A percentile compares a stretch with the other conserved stretches of the same genome.
Evolutionary conservation across 2,888 invertebrate species (phyloP).

Genomic region (Leptopilina syphax): DNA sequence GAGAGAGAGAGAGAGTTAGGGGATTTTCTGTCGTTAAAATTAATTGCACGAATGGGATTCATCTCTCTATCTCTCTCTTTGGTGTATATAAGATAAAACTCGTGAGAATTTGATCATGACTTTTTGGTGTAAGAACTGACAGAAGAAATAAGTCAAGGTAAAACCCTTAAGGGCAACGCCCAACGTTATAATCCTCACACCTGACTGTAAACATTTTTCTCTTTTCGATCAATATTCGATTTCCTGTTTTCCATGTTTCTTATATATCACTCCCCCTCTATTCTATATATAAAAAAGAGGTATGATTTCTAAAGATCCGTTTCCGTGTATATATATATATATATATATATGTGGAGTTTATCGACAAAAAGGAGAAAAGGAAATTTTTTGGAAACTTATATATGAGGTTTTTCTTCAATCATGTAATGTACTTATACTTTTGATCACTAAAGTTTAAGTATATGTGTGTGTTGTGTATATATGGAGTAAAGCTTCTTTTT

Average conservation of each 20-base stretch:
- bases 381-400: background rate
- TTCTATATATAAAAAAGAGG: background rate
- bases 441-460: background rate
- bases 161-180: background rate
- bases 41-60: conserved; percentile 7
- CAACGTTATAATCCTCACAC: background rate
- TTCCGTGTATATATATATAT: background rate
- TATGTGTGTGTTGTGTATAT: too few species aligned
- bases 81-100: too few species aligned
- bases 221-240: conserved; percentile 30
- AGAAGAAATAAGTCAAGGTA: too few species aligned
- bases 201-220: conserved; percentile 17
- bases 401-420: background rate
- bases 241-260: conserved; percentile 7
- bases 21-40: background rate
- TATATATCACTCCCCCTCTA: conserved; percentile 17
- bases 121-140: background rate
- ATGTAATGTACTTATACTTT: background rate
- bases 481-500: background rate
- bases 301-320: background rate
- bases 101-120: background rate
- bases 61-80: background rate
- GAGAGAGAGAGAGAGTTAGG: too few species aligned
- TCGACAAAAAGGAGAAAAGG: too few species aligned
- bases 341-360: too few species aligned